Conservation (phyloP, 2,888 invertebrate genomes). For the Altica lythri region DNA sequence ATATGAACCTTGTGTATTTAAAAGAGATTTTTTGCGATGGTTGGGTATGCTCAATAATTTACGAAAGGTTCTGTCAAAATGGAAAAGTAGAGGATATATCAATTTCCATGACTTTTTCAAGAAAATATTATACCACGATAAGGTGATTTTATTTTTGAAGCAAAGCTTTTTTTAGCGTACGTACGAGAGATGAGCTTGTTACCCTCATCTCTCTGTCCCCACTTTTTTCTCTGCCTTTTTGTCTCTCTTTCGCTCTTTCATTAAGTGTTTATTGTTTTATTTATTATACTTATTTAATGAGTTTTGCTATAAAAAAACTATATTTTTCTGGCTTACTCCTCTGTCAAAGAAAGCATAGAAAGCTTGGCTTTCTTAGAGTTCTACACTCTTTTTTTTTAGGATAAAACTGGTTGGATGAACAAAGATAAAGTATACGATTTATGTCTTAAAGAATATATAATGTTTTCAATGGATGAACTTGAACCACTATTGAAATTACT, state of each 20-base stretch:
- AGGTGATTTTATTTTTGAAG: slow-evolving; percentile 37
- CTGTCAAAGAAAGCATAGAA: too few relatives aligned
- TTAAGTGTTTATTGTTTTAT: too few relatives aligned
- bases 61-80: slow-evolving; percentile 30
- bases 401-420: slow-evolving; percentile 58
- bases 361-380: too few relatives aligned
- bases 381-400: slow-evolving; percentile 39
- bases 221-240: too few relatives aligned
- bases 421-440: slow-evolving; percentile 57
- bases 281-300: too few relatives aligned
- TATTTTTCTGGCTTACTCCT: too few relatives aligned
- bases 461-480: slow-evolving; percentile 59
- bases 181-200: too few relatives aligned
- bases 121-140: slow-evolving; percentile 47
- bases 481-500: slow-evolving; percentile 59
- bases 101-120: slow-evolving; percentile 44
- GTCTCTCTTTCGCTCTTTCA: too few relatives aligned
- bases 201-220: too few relatives aligned
- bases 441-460: slow-evolving; percentile 57
- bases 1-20: slow-evolving; percentile 47
- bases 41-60: slow-evolving; percentile 43
- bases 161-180: too few relatives aligned
- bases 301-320: too few relatives aligned
- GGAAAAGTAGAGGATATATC: slow-evolving; percentile 36
- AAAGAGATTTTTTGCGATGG: slow-evolving; percentile 57